phyloP scores from a whole-genome alignment of 2,797 vertebrate genomes.

The Rhabdophis nuchalis region DNA sequence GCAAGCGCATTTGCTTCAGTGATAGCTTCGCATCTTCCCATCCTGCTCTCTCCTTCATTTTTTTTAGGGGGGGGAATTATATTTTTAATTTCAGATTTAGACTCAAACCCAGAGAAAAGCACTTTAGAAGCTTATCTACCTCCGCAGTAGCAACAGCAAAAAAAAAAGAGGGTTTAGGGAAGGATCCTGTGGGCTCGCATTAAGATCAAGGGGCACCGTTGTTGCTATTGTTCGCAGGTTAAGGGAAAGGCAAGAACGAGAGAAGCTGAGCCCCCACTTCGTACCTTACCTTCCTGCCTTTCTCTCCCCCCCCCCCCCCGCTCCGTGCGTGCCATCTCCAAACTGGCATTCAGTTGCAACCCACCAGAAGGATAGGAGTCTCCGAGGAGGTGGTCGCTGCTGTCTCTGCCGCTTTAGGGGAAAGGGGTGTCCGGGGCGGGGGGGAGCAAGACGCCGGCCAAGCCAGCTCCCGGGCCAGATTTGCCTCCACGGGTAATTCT shows the following conservation, averaged over 20 bases:
- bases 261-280: constrained; percentile 30
- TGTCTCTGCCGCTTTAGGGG: neutral
- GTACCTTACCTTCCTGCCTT: neutral
- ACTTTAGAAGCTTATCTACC: constrained; percentile 61
- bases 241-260: constrained; percentile 49
- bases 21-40: constrained; percentile 63
- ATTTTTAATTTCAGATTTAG: constrained; percentile 80
- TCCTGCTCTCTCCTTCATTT: constrained; percentile 51
- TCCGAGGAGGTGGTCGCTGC: constrained; percentile 36
- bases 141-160: constrained; percentile 49
- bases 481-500: constrained; percentile 20
- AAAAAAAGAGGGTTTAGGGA: constrained; percentile 17
- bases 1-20: constrained; percentile 80
- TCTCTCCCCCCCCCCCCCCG: too few relatives aligned
- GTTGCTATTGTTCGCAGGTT: constrained; percentile 19
- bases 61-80: constrained; percentile 30
- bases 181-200: constrained; percentile 32
- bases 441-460: neutral
- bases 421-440: neutral
- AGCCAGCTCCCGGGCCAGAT: neutral
- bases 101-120: constrained; percentile 82
- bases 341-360: constrained; percentile 40
- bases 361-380: neutral
- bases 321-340: constrained; percentile 7
- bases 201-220: constrained; percentile 15